A percentile compares a stretch with the other conserved stretches of the same genome.
phyloP scores from a whole-genome alignment of 2,113 vertebrate species.

The Blennius ocellaris region DNA sequence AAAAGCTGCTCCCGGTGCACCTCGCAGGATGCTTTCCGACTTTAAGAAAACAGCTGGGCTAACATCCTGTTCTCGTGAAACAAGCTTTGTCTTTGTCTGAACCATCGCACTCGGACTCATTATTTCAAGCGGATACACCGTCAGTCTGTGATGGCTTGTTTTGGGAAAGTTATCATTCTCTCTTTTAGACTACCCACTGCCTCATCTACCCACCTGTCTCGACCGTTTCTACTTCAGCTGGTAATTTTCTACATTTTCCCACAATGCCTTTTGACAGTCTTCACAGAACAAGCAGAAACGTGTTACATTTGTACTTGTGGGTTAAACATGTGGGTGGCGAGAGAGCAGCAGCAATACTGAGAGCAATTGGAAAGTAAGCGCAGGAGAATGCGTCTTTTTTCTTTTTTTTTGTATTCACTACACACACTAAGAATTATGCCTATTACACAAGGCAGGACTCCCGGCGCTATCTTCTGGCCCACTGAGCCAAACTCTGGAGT shows the following conservation, averaged over 20 bases:
- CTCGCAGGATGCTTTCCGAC: not conserved
- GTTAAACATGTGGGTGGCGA: slow-evolving; percentile 49
- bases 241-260: slow-evolving; percentile 45
- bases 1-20: not conserved
- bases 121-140: slow-evolving; percentile 11
- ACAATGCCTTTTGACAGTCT: slow-evolving; percentile 45
- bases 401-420: no score
- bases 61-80: not conserved
- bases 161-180: slow-evolving; percentile 23
- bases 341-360: slow-evolving; percentile 12
- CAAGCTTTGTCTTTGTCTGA: slow-evolving; percentile 16
- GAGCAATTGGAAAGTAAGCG: slow-evolving; percentile 29
- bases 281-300: slow-evolving; percentile 28
- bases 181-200: slow-evolving; percentile 13
- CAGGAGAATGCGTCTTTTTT: slow-evolving; percentile 30
- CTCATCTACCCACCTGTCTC: slow-evolving; percentile 37
- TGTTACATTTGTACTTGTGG: slow-evolving; percentile 21
- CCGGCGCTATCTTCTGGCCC: slow-evolving; percentile 17
- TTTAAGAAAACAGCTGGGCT: slow-evolving; percentile 20
- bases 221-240: slow-evolving; percentile 29
- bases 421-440: not conserved
- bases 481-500: not conserved
- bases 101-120: slow-evolving; percentile 1
- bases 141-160: slow-evolving; percentile 15
- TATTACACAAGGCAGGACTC: not conserved